Percentiles rank a stretch among this genome's conserved stretches.
phyloP scores from a whole-genome alignment of 2,113 vertebrate species.

The Oenanthe oenanthe region DNA sequence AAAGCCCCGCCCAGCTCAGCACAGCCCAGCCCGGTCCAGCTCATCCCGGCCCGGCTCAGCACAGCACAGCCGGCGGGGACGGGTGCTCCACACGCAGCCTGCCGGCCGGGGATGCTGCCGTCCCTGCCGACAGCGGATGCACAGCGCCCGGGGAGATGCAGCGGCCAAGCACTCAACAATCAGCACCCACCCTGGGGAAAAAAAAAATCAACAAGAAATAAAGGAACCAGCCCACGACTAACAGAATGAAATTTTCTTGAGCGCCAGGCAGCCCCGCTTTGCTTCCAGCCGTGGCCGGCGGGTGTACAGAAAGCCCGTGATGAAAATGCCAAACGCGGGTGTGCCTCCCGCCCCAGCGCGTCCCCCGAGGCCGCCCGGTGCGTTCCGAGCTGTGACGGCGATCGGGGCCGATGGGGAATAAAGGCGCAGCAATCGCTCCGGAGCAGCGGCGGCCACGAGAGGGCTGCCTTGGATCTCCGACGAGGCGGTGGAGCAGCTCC shows the following conservation, averaged over 20 bases:
- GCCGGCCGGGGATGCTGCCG: not conserved
- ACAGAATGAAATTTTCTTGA: not conserved
- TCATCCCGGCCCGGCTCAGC: no score
- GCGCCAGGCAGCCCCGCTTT: no score
- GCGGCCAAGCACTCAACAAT: no score
- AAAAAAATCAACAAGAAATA: not conserved
- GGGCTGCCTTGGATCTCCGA: not conserved
- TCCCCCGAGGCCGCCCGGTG: rapidly evolving
- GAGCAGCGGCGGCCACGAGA: not conserved
- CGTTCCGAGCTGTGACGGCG: rapidly evolving
- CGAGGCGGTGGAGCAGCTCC: rapidly evolving
- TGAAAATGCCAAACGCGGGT: rapidly evolving
- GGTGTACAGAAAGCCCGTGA: not conserved
- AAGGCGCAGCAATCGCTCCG: not conserved
- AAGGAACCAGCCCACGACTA: not conserved
- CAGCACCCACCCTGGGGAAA: no score
- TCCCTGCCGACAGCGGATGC: not conserved
- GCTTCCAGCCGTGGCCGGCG: rapidly evolving
- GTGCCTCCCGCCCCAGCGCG: not conserved
- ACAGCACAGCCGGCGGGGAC: not conserved
- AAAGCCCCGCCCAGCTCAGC: no score
- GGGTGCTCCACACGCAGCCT: no score
- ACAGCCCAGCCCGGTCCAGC: no score
- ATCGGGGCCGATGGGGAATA: rapidly evolving
- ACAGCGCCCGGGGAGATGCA: not conserved